These are phyloP conservation scores for Pseudorasbora parva DNA, from an alignment of 2,113 vertebrate genomes.

Conservation along the genomic window DNA sequence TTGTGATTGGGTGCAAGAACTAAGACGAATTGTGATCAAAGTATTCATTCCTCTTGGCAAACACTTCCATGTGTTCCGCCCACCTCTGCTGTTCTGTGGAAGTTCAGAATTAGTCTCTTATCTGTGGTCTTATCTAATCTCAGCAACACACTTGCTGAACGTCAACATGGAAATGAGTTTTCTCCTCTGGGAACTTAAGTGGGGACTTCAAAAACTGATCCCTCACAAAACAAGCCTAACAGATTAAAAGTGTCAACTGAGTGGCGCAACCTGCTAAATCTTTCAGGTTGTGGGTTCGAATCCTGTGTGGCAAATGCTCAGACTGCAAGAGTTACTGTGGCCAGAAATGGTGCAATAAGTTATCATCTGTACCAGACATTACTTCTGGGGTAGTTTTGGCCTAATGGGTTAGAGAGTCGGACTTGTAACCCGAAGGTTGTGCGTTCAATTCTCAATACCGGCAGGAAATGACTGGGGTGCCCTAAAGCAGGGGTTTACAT, in stretches of 20 bases:
- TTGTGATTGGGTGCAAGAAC: background rate
- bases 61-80: background rate
- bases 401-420: no score
- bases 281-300: no score
- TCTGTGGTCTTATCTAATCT: conserved; percentile 27
- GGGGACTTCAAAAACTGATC: conserved; percentile 27
- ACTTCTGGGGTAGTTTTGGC: no score
- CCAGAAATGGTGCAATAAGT: no score
- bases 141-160: conserved; percentile 2
- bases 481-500: no score
- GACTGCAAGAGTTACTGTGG: no score
- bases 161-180: background rate
- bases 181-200: conserved; percentile 1
- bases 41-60: conserved; percentile 28
- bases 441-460: no score
- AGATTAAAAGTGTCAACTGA: background rate
- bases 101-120: conserved; percentile 31
- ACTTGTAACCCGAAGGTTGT: no score
- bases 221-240: conserved; percentile 7
- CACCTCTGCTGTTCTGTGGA: background rate
- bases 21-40: conserved; percentile 34
- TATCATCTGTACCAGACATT: no score
- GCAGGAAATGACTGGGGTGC: no score
- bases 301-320: no score
- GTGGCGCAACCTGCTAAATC: no score